Evolutionary conservation across 1,140 invertebrate genomes (phyloP).

Genomic region (Sitobion miscanthi): DNA sequence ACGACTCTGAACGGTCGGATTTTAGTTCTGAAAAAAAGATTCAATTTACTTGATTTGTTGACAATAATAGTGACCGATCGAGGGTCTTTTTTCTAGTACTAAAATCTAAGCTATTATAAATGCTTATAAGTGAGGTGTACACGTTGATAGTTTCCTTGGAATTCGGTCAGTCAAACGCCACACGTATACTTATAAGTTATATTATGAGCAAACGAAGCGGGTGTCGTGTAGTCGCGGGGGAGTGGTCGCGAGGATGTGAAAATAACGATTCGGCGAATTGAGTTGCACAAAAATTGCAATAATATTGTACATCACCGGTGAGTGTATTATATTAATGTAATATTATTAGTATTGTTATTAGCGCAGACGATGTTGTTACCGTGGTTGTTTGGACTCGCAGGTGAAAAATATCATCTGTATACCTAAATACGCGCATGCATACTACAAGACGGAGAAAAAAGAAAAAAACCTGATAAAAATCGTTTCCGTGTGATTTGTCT

Average conservation of each 20-base stretch:
- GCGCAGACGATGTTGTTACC: neutral
- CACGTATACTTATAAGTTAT: neutral
- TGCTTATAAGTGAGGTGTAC: neutral
- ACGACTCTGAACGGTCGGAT: too few relatives aligned
- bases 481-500: conserved; percentile 20
- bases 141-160: neutral
- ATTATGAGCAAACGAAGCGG: neutral
- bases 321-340: neutral
- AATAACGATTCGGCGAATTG: neutral
- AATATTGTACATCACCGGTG: neutral
- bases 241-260: neutral
- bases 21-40: too few relatives aligned
- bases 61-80: too few relatives aligned
- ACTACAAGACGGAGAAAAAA: neutral
- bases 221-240: neutral
- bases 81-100: too few relatives aligned
- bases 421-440: neutral
- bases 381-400: neutral
- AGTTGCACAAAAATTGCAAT: neutral
- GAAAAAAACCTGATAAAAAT: neutral
- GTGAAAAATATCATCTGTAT: neutral
- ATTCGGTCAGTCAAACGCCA: too few relatives aligned
- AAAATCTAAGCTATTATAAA: too few relatives aligned
- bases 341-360: neutral
- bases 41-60: too few relatives aligned